These are phyloP conservation scores for Percina caprodes DNA, from an alignment of 2,113 vertebrate species.

Conservation along the genomic window DNA sequence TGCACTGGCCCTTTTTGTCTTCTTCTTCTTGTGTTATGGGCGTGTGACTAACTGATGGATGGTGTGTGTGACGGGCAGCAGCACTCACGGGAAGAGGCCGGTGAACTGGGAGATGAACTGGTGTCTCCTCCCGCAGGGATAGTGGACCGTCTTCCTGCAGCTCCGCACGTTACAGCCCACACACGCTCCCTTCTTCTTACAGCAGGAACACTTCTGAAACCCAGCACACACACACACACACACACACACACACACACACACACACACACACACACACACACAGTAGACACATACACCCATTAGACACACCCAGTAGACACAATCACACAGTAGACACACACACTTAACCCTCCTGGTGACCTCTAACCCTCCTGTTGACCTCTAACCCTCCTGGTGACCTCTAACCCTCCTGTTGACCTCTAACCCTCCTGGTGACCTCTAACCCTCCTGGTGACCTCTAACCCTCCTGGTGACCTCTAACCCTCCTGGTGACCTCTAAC, in stretches of 20 bases:
- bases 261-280: no score
- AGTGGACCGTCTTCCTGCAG: slow-evolving; percentile 92
- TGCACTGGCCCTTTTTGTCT: no score
- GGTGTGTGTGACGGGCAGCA: background rate
- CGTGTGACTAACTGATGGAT: no score
- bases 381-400: no score
- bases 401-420: no score
- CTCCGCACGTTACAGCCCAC: slow-evolving; percentile 89
- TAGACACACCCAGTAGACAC: background rate
- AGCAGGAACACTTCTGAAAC: slow-evolving; percentile 88
- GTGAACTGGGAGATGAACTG: slow-evolving; percentile 94
- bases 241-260: background rate
- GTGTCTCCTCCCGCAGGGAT: slow-evolving; percentile 89
- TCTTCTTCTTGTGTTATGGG: no score
- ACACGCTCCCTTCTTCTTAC: slow-evolving; percentile 92
- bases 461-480: no score
- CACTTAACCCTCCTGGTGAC: no score
- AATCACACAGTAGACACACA: background rate
- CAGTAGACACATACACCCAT: background rate
- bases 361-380: no score
- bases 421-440: no score
- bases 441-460: no score
- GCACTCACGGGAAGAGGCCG: slow-evolving; percentile 90
- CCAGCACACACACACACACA: slow-evolving; percentile 8
- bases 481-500: no score